These are phyloP conservation scores for Cottus gobio DNA, from an alignment of 2,113 vertebrate genomes.

Conservation along the genomic window DNA sequence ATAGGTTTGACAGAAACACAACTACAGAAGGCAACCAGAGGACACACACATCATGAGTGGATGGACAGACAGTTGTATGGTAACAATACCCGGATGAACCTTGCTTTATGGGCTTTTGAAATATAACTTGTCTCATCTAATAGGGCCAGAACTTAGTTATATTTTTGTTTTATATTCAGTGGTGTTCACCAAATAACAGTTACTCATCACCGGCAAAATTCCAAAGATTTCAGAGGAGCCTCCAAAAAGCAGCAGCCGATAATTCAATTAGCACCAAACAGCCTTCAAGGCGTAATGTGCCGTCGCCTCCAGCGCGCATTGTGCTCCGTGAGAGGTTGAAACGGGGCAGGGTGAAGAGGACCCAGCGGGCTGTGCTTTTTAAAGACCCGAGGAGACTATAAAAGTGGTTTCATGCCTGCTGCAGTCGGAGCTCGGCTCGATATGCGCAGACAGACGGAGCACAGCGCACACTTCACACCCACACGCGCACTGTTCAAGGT, in stretches of 20 bases:
- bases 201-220: slow-evolving; percentile 17
- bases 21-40: neutral
- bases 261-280: slow-evolving; percentile 38
- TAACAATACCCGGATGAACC: neutral
- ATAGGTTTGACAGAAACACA: slow-evolving; percentile 25
- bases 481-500: neutral
- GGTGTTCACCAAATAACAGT: neutral
- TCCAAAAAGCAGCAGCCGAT: slow-evolving; percentile 18
- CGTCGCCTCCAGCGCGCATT: slow-evolving; percentile 46
- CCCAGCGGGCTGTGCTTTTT: slow-evolving; percentile 67
- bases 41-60: neutral
- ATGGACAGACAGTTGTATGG: neutral
- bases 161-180: neutral
- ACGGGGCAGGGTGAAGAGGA: slow-evolving; percentile 64
- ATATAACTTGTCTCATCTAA: neutral
- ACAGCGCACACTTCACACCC: slow-evolving; percentile 39
- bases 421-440: slow-evolving; percentile 54
- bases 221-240: slow-evolving; percentile 30
- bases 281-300: slow-evolving; percentile 39
- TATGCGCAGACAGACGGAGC: slow-evolving; percentile 53
- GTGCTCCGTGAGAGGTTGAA: slow-evolving; percentile 55
- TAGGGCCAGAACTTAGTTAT: neutral
- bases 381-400: slow-evolving; percentile 75
- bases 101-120: slow-evolving; percentile 1
- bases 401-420: slow-evolving; percentile 75